These are phyloP conservation scores for Xylota sylvarum DNA, from an alignment of 2,888 invertebrate species.

Conservation along the genomic window DNA sequence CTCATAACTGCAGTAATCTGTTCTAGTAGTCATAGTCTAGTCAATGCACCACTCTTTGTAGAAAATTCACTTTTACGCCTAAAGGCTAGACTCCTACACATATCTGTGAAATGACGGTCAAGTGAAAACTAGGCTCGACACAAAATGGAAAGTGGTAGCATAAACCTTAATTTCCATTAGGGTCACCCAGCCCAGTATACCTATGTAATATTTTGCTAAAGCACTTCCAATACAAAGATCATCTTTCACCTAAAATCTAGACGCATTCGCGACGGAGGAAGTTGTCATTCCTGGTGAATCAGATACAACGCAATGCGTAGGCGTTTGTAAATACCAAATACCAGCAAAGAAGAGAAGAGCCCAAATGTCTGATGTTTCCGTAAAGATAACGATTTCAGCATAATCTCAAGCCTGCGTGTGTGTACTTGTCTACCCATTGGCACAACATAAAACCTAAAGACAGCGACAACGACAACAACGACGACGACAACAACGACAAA, in stretches of 20 bases:
- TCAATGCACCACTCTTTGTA: no score
- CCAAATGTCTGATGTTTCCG: conserved; percentile 71
- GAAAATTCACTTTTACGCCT: no score
- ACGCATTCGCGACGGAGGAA: conserved; percentile 32
- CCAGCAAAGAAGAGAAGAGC: conserved; percentile 22
- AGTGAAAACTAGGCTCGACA: neutral
- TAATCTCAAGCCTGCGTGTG: conserved; percentile 55
- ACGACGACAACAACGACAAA: no score
- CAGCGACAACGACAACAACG: neutral
- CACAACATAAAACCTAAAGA: conserved; percentile 35
- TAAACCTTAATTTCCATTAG: conserved; percentile 29
- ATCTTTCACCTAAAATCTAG: conserved; percentile 16
- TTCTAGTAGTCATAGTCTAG: no score
- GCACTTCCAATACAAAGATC: conserved; percentile 19
- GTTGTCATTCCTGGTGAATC: conserved; percentile 57
- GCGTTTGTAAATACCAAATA: conserved; percentile 41
- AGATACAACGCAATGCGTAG: conserved; percentile 54
- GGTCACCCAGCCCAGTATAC: conserved; percentile 4
- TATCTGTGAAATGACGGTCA: neutral
- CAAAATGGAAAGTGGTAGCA: conserved; percentile 35
- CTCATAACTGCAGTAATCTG: no score
- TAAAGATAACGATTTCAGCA: conserved; percentile 67
- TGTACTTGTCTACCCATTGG: conserved; percentile 38
- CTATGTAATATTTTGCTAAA: conserved; percentile 32
- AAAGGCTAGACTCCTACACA: neutral